Evolutionary conservation across 2,797 vertebrate species (phyloP).

Genomic region (Synanceia verrucosa): DNA sequence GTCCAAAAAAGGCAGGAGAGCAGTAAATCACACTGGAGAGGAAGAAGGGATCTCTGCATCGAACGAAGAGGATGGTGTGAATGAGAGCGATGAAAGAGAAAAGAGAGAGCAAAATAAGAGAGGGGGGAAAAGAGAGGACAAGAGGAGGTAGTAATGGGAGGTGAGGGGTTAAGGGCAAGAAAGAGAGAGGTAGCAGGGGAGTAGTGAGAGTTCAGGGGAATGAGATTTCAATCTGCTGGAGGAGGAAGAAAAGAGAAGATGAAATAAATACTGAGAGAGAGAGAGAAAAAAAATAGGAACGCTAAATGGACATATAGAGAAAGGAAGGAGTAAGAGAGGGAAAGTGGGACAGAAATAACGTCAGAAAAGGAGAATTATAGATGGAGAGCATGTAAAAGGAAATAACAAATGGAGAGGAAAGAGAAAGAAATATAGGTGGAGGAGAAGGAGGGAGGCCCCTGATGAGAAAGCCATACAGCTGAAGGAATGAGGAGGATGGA

Average conservation of each 20-base stretch:
- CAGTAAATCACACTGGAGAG: slow-evolving; percentile 69
- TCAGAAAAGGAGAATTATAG: not conserved
- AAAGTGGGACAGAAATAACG: not conserved
- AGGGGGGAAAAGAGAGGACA: slow-evolving; percentile 18
- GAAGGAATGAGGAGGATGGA: slow-evolving; percentile 17
- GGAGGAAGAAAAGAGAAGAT: slow-evolving; percentile 20
- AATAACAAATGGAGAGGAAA: not conserved
- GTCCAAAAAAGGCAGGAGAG: slow-evolving; percentile 52
- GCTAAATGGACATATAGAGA: not conserved
- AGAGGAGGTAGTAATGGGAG: slow-evolving; percentile 37
- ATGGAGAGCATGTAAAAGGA: not conserved
- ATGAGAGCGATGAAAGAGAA: slow-evolving; percentile 58
- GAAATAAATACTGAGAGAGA: slow-evolving; percentile 1
- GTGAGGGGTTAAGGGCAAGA: slow-evolving; percentile 26
- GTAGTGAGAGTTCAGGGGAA: slow-evolving; percentile 63
- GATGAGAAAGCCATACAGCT: slow-evolving; percentile 71
- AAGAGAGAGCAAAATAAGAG: slow-evolving; percentile 31
- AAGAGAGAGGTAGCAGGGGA: slow-evolving; percentile 45
- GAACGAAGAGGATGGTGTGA: slow-evolving; percentile 36
- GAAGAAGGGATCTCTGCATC: slow-evolving; percentile 24
- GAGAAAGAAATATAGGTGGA: slow-evolving; percentile 2
- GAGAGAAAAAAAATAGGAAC: slow-evolving; percentile 7
- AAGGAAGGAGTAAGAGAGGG: not conserved
- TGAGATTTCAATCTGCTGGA: slow-evolving; percentile 79
- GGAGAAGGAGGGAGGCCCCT: slow-evolving; percentile 37